Conservation (phyloP, 1,140 invertebrate species). For the Probaryconus sp. region DNA sequence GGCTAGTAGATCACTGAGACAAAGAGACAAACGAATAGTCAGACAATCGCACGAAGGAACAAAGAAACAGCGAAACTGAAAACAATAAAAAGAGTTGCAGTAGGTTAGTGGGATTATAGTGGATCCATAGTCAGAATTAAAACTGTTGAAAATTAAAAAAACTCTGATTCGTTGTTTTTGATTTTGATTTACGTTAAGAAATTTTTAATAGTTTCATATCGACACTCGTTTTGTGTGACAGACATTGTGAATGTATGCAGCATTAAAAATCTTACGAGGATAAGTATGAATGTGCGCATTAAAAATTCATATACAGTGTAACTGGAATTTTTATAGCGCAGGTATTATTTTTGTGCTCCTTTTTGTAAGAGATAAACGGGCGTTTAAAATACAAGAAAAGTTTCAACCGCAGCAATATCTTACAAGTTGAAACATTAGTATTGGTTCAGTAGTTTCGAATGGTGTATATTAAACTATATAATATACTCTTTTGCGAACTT, state of each 20-base stretch:
- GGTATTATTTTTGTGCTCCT: too few species aligned
- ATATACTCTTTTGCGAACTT: slow-evolving; percentile 28
- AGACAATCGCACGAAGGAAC: slow-evolving; percentile 32
- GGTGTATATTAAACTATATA: slow-evolving; percentile 9
- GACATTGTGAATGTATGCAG: too few species aligned
- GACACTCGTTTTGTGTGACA: too few species aligned
- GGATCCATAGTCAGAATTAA: too few species aligned
- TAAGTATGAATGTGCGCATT: too few species aligned
- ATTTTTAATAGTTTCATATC: too few species aligned
- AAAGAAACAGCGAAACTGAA: slow-evolving; percentile 35
- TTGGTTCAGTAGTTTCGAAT: slow-evolving; percentile 28
- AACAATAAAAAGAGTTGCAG: slow-evolving; percentile 1
- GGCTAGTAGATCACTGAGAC: slow-evolving; percentile 24
- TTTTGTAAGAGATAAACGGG: slow-evolving; percentile 7
- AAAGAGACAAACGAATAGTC: slow-evolving; percentile 38
- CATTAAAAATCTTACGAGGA: too few species aligned
- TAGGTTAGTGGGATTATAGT: slow-evolving; percentile 19
- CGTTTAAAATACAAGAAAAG: slow-evolving; percentile 28
- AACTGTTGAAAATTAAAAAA: too few species aligned
- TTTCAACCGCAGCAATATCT: slow-evolving; percentile 27
- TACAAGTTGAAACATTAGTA: slow-evolving; percentile 23
- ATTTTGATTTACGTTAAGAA: too few species aligned
- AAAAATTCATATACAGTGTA: too few species aligned
- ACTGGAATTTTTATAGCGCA: too few species aligned
- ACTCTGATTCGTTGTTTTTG: too few species aligned